These are phyloP conservation scores for Drosophila sturtevanti DNA, from an alignment of 1,140 invertebrate species.

Conservation along the genomic window DNA sequence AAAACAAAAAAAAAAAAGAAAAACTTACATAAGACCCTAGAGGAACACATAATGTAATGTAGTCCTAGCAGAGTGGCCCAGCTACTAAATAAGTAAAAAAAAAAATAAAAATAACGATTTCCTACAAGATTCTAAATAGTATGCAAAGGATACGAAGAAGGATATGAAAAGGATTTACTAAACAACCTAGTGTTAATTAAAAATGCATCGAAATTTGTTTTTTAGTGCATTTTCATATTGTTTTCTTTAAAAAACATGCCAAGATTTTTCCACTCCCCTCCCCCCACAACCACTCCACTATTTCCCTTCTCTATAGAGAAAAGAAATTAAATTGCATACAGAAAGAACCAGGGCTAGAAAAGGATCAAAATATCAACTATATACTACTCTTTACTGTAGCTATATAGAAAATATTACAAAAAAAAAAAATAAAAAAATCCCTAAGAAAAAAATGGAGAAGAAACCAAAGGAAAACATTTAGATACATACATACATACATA, in stretches of 20 bases:
- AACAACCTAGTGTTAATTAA: slow-evolving; percentile 70
- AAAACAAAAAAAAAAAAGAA: slow-evolving; percentile 18
- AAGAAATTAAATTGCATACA: slow-evolving; percentile 9
- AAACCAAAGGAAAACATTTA: neutral
- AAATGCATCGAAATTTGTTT: slow-evolving; percentile 11
- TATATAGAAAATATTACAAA: slow-evolving; percentile 20
- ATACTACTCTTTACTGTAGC: slow-evolving; percentile 42
- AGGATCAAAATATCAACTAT: slow-evolving; percentile 55
- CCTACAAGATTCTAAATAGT: slow-evolving; percentile 73
- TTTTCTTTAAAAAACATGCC: neutral
- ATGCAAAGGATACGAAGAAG: slow-evolving; percentile 38
- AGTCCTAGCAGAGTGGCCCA: slow-evolving; percentile 71
- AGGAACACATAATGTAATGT: slow-evolving; percentile 44
- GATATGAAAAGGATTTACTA: slow-evolving; percentile 60
- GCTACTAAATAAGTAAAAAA: slow-evolving; percentile 63
- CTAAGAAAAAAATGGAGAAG: no score
- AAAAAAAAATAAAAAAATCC: no score
- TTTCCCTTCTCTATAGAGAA: no score
- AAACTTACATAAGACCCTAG: slow-evolving; percentile 20
- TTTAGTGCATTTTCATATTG: neutral
- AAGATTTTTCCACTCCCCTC: slow-evolving; percentile 40
- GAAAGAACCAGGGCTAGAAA: slow-evolving; percentile 49
- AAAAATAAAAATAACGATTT: no score
- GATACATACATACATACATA: neutral
- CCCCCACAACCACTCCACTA: slow-evolving; percentile 19